These are phyloP conservation scores for Drosophila lutescens DNA, from an alignment of 2,888 invertebrate species.

Conservation along the genomic window DNA sequence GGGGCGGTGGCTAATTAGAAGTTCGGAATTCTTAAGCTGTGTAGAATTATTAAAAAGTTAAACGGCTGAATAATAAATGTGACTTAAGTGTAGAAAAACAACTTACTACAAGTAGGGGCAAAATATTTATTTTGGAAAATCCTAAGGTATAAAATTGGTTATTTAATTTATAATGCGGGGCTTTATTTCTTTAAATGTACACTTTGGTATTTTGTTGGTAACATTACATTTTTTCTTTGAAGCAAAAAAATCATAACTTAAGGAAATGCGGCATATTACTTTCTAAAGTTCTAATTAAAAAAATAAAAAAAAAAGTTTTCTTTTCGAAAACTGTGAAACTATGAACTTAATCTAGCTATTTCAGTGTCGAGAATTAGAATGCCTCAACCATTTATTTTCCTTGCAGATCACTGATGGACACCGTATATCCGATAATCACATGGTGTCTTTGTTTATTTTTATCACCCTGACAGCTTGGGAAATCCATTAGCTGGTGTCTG, in stretches of 20 bases:
- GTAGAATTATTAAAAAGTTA: conserved; percentile 17
- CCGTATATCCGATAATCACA: neutral
- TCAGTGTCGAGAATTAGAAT: too few species aligned
- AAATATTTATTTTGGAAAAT: neutral
- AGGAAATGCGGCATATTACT: too few species aligned
- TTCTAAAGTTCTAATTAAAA: too few species aligned
- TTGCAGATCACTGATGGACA: neutral
- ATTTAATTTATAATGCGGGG: too few species aligned
- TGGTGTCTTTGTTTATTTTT: neutral
- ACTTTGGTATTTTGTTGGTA: too few species aligned
- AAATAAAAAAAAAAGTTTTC: too few species aligned
- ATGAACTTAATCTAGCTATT: too few species aligned
- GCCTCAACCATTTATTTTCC: too few species aligned
- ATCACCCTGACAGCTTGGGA: neutral
- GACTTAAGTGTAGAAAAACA: neutral
- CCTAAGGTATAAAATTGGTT: neutral
- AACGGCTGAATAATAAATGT: conserved; percentile 2
- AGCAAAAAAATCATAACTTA: too few species aligned
- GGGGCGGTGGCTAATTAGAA: conserved; percentile 4
- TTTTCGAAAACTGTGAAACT: too few species aligned
- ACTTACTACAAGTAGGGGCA: neutral
- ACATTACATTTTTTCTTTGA: too few species aligned
- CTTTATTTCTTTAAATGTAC: too few species aligned
- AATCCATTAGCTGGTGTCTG: conserved; percentile 15
- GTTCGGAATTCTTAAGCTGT: conserved; percentile 22